Evolutionary conservation across 2,113 vertebrate genomes (phyloP).

Genomic region (Xiphophorus maculatus): DNA sequence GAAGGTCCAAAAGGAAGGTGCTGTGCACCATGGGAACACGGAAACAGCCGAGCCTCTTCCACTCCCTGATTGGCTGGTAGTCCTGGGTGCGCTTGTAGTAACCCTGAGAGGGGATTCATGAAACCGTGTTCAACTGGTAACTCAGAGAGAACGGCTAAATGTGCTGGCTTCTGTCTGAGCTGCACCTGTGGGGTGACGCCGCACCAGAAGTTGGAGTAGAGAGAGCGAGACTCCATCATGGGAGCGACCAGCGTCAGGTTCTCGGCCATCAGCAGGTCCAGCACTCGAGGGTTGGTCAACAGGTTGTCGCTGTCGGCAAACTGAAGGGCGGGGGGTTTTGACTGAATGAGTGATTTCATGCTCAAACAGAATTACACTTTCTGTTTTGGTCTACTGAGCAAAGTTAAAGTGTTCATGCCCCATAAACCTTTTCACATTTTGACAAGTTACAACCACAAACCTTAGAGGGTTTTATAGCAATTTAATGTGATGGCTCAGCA

Average conservation of each 20-base stretch:
- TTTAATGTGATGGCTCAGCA: too few species aligned
- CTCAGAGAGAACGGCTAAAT: not conserved
- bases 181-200: slow-evolving; percentile 94
- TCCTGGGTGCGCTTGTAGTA: slow-evolving; percentile 94
- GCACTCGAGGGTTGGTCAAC: slow-evolving; percentile 89
- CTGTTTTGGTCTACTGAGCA: not conserved
- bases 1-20: slow-evolving; percentile 92
- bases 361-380: not conserved
- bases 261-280: slow-evolving; percentile 91
- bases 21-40: slow-evolving; percentile 96
- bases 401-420: not conserved
- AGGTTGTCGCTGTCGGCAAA: slow-evolving; percentile 95
- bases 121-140: not conserved
- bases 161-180: not conserved
- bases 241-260: slow-evolving; percentile 92
- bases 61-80: slow-evolving; percentile 92
- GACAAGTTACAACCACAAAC: not conserved
- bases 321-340: slow-evolving; percentile 61
- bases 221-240: slow-evolving; percentile 93
- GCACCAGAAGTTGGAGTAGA: slow-evolving; percentile 99
- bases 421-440: too few species aligned
- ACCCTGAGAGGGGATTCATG: slow-evolving; percentile 78
- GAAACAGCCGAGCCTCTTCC: slow-evolving; percentile 92
- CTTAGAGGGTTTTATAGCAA: too few species aligned
- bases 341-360: not conserved